phyloP scores from a whole-genome alignment of 2,113 vertebrate species.

The Datnioides undecimradiatus region DNA sequence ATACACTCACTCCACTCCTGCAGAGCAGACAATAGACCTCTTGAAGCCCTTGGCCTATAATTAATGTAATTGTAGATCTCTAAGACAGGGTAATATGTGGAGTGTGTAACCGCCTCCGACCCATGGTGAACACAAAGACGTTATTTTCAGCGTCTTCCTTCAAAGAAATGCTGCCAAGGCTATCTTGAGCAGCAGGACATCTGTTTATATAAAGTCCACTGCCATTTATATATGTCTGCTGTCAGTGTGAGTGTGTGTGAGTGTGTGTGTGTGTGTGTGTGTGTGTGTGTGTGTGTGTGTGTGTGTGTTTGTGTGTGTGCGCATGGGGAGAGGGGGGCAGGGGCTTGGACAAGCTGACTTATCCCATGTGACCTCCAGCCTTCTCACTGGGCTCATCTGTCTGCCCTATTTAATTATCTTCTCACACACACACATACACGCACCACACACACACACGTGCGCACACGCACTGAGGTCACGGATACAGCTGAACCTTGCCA shows the following conservation, averaged over 20 bases:
- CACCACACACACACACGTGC: constrained; percentile 29
- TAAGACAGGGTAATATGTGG: constrained; percentile 68
- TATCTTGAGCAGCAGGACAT: constrained; percentile 62
- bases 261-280: constrained; percentile 15
- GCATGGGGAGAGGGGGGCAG: no score
- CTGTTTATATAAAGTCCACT: constrained; percentile 59
- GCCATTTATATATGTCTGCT: constrained; percentile 57
- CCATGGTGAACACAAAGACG: constrained; percentile 52
- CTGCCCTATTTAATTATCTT: constrained; percentile 79
- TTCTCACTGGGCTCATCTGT: constrained; percentile 71
- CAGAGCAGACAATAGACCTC: constrained; percentile 66
- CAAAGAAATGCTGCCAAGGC: constrained; percentile 50
- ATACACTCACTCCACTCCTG: constrained; percentile 14
- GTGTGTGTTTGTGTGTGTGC: not conserved
- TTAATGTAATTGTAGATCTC: constrained; percentile 79
- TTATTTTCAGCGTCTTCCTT: constrained; percentile 55
- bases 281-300: not conserved
- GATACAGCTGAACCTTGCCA: constrained; percentile 63
- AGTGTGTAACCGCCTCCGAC: constrained; percentile 53
- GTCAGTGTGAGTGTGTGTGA: constrained; percentile 27
- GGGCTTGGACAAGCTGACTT: constrained; percentile 32
- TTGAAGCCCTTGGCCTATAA: constrained; percentile 66
- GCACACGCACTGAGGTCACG: constrained; percentile 54
- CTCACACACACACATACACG: constrained; percentile 21
- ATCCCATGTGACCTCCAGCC: constrained; percentile 59